Percentiles rank a stretch among this genome's conserved stretches.
Evolutionary conservation across 2,888 invertebrate genomes (phyloP).

Genomic region (Acholoe squamosa): DNA sequence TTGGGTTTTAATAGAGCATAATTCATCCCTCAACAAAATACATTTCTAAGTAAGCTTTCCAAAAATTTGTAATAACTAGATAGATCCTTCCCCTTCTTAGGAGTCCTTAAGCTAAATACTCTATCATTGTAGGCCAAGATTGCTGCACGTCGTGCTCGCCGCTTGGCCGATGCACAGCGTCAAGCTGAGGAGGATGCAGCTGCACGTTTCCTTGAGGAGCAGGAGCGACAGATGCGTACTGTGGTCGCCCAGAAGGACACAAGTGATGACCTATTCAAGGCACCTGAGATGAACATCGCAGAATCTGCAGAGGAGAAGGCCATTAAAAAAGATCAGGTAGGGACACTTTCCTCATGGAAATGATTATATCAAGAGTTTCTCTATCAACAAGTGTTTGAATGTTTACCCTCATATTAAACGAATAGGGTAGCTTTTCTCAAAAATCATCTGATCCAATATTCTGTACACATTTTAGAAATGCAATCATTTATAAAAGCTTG

Average conservation of each 20-base stretch:
- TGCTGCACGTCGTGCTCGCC: conserved; percentile 74
- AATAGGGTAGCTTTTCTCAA: too few relatives aligned
- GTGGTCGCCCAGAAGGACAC: conserved; percentile 66
- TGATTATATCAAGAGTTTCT: too few relatives aligned
- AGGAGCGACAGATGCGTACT: conserved; percentile 77
- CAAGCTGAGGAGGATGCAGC: conserved; percentile 78
- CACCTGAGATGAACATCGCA: conserved; percentile 73
- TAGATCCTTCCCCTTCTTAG: not conserved
- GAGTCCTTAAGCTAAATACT: not conserved
- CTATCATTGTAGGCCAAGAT: conserved; percentile 75
- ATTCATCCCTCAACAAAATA: too few relatives aligned
- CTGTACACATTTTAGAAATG: not conserved
- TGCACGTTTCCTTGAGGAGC: conserved; percentile 77
- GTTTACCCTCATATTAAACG: too few relatives aligned
- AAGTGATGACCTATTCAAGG: conserved; percentile 73
- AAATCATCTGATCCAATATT: too few relatives aligned
- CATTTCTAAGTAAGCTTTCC: too few relatives aligned
- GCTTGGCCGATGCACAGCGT: conserved; percentile 74
- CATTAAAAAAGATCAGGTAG: conserved; percentile 79
- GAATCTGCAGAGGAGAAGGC: conserved; percentile 77
- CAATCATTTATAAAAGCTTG: not conserved
- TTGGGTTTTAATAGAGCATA: too few relatives aligned
- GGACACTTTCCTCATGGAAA: too few relatives aligned
- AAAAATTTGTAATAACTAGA: too few relatives aligned
- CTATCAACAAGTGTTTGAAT: too few relatives aligned